Percentiles rank a stretch among this genome's conserved stretches.
These are phyloP conservation scores for Pseudochirops cupreus DNA, from an alignment of 2,797 vertebrate genomes.

Conservation along the genomic window DNA sequence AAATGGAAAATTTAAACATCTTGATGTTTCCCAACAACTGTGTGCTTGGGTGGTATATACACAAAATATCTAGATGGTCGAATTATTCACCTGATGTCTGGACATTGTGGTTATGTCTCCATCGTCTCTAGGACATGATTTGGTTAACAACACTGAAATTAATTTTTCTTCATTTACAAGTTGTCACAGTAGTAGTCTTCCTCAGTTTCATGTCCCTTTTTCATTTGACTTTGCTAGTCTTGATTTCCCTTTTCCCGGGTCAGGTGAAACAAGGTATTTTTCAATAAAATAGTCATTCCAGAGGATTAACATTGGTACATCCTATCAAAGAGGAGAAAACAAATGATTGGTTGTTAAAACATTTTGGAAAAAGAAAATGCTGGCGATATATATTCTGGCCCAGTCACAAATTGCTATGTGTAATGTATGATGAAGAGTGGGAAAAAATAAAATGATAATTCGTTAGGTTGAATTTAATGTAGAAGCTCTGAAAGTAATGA, in stretches of 20 bases:
- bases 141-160: neutral
- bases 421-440: constrained; percentile 55
- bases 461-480: constrained; percentile 44
- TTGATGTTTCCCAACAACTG: neutral
- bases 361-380: neutral
- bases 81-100: neutral
- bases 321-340: neutral
- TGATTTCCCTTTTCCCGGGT: constrained; percentile 20
- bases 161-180: neutral
- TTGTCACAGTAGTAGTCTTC: neutral
- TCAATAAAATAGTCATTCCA: neutral
- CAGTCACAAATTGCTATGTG: constrained; percentile 36
- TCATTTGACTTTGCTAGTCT: neutral
- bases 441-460: constrained; percentile 42
- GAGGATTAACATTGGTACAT: neutral
- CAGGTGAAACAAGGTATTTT: constrained; percentile 13
- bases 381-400: neutral
- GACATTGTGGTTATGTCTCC: neutral
- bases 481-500: constrained; percentile 44
- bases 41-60: neutral
- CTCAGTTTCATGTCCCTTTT: neutral
- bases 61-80: neutral
- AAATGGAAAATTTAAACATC: constrained; percentile 22
- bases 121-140: neutral
- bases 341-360: neutral